A percentile compares a stretch with the other conserved stretches of the same genome.
Evolutionary conservation across 2,888 invertebrate genomes (phyloP).

Genomic region (Cerastis rubricosa): DNA sequence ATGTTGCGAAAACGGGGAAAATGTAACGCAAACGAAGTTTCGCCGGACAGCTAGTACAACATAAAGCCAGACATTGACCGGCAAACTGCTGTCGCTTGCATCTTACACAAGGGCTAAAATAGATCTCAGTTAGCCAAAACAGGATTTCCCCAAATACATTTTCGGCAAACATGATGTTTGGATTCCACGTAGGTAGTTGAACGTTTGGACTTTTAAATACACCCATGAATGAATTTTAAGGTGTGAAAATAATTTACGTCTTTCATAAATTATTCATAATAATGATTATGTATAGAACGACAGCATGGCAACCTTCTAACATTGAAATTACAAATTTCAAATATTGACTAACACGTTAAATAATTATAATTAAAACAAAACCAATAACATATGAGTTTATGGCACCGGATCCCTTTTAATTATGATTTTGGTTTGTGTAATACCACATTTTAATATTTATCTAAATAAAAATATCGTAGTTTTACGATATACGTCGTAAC

Average conservation of each 20-base stretch:
- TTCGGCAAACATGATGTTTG: not conserved
- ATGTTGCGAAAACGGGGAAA: no score
- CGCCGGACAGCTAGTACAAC: no score
- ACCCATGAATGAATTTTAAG: conserved; percentile 25
- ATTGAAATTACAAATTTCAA: conserved; percentile 34
- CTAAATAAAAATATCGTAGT: conserved; percentile 18
- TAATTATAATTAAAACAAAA: conserved; percentile 37
- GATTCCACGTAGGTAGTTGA: conserved; percentile 11
- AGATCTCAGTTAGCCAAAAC: not conserved
- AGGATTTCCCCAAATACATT: conserved; percentile 14
- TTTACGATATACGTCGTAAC: conserved; percentile 34
- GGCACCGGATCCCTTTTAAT: conserved; percentile 18
- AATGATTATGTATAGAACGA: not conserved
- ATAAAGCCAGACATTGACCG: no score
- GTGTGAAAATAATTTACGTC: conserved; percentile 6
- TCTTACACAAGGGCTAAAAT: not conserved
- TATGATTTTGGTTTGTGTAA: conserved; percentile 16
- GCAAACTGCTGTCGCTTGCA: no score
- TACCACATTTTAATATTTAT: conserved; percentile 30
- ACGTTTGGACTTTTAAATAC: conserved; percentile 17
- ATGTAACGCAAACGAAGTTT: no score
- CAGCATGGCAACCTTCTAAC: conserved; percentile 19
- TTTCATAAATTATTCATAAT: conserved; percentile 29
- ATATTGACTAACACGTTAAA: conserved; percentile 35
- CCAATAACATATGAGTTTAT: conserved; percentile 12